These are phyloP conservation scores for Spisula subtruncata DNA, from an alignment of 2,888 invertebrate genomes.

Conservation along the genomic window DNA sequence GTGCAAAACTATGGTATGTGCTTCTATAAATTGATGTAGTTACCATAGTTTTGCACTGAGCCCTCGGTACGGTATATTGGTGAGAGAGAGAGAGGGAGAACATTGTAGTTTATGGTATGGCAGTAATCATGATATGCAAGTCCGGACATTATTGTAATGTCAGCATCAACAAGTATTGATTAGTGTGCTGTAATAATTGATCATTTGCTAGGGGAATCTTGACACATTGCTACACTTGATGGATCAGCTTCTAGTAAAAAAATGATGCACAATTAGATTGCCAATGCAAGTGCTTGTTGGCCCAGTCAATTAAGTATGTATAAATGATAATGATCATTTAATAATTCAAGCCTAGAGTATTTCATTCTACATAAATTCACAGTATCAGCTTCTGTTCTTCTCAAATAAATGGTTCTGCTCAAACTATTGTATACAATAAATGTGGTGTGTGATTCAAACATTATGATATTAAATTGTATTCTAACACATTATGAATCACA, in stretches of 20 bases:
- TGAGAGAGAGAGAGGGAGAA: too few relatives aligned
- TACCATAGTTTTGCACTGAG: too few relatives aligned
- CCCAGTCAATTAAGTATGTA: constrained; percentile 17
- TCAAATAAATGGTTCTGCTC: constrained; percentile 10
- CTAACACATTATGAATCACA: too few relatives aligned
- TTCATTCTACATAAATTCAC: constrained; percentile 2
- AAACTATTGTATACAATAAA: background rate
- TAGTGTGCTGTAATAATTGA: constrained; percentile 21
- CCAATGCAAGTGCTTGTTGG: background rate
- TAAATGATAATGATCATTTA: constrained; percentile 21
- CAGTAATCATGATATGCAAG: constrained; percentile 8
- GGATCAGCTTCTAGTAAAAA: constrained; percentile 23
- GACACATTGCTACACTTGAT: constrained; percentile 20
- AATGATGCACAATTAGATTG: constrained; percentile 8
- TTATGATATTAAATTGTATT: too few relatives aligned
- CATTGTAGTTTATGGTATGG: background rate
- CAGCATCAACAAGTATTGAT: constrained; percentile 20
- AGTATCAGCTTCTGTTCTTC: background rate
- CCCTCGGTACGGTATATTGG: too few relatives aligned
- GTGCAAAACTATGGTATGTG: too few relatives aligned
- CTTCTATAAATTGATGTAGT: too few relatives aligned
- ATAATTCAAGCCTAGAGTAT: constrained; percentile 14
- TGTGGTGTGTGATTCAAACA: background rate
- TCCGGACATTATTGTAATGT: constrained; percentile 17
- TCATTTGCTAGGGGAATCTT: constrained; percentile 18